Evolutionary conservation across 2,888 invertebrate genomes (phyloP), one percentile per base, ranked within the genome.

Genomic region (Tachina lurida): DNA sequence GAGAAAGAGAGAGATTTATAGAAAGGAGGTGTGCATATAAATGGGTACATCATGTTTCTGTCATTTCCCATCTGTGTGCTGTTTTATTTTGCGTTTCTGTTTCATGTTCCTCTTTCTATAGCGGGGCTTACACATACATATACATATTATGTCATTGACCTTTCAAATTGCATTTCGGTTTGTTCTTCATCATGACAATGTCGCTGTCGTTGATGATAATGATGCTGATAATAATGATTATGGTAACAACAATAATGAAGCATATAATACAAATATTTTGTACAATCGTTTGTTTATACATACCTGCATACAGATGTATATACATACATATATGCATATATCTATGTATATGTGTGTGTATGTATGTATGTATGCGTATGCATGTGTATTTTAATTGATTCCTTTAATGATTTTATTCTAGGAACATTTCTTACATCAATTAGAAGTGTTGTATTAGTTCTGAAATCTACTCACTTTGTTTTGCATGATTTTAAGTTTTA

Each of bases 121-220:
- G 86, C 77, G 84, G 84, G 82, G 84, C 77, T 87, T 87, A 84
- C 73, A 31, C 4, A 7, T 31, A 31, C 31, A 7, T 7, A 7
- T 7, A 7, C 2, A 87, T 84, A 80, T 88, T 87, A 87, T 88
- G 87, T 87, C 86, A 87, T 88, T 87, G 87, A 87, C 87, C 87
- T 88, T 88, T 88, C 83, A 84, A 88, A 86, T 84, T 88, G 87
- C 87, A 87, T 88, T 86, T 88, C 81, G 45, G 60, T 74, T 78
- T 84, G 71, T 76, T 79, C 58, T 78, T 71, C 41, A 68, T 60
- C 49, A 65, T 76, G 39, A 56, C 41, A 49, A 77, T 75, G 62
- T 13, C 58, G 52, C 49, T 83, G 74, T 65, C 74, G 65, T 45
- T 80, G 39, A 12, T 52, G 58, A 54, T 71, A 56, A 60, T 74